Conservation (phyloP, 1,140 invertebrate species). For the Zaprionus kolodkinae region DNA sequence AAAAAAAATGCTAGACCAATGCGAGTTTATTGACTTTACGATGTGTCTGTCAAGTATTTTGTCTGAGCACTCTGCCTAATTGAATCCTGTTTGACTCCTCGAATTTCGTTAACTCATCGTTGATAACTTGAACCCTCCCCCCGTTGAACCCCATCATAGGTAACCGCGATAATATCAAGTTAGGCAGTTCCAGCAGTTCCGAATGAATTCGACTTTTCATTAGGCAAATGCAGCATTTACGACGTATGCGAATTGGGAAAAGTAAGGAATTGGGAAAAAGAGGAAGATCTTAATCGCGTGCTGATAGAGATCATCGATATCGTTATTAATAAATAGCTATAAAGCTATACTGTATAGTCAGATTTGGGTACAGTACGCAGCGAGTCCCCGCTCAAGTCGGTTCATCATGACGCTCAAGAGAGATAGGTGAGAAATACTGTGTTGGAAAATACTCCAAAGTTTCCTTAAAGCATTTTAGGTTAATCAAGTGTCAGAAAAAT, state of each 20-base stretch:
- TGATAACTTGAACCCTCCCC: neutral
- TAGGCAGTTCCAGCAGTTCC: neutral
- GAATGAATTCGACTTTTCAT: constrained; percentile 44
- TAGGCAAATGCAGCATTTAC: constrained; percentile 42
- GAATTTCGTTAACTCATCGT: constrained; percentile 62
- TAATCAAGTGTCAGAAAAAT: neutral
- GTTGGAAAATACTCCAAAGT: too few species aligned
- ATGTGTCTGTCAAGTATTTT: constrained; percentile 33
- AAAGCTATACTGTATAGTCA: neutral
- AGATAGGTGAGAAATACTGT: neutral
- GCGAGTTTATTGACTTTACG: constrained; percentile 4
- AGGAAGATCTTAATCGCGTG: constrained; percentile 10
- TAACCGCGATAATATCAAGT: neutral
- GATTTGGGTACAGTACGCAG: constrained; percentile 37
- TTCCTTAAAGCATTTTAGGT: too few species aligned
- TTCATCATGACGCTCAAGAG: neutral
- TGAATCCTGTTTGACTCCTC: constrained; percentile 28
- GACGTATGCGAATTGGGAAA: constrained; percentile 32
- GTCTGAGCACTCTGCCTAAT: constrained; percentile 58
- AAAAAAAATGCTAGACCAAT: neutral
- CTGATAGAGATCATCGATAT: constrained; percentile 48
- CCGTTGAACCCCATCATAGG: neutral
- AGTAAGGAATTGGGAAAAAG: neutral
- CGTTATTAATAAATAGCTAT: constrained; percentile 44
- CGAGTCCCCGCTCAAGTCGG: neutral